Percentiles rank a stretch among this genome's conserved stretches.
Evolutionary conservation across 2,113 vertebrate genomes (phyloP).

Genomic region (Lathamus discolor): DNA sequence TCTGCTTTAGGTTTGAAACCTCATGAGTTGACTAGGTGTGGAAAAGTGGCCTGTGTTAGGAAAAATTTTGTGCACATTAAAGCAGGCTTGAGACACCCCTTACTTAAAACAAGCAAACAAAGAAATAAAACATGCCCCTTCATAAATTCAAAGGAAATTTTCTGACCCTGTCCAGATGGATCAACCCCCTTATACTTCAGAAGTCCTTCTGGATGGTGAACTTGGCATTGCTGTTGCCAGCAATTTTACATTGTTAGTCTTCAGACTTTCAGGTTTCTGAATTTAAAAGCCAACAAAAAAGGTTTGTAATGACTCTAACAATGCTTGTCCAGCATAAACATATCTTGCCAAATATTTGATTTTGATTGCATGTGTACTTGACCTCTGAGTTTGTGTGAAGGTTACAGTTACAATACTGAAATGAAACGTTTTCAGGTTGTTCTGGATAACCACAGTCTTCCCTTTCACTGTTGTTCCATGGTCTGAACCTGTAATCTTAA

Average conservation of each 20-base stretch:
- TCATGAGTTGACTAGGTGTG: neutral
- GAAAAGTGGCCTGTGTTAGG: neutral
- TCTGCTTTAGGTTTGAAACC: neutral
- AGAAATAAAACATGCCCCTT: neutral
- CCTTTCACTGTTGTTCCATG: neutral
- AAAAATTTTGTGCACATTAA: neutral
- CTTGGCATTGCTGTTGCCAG: neutral
- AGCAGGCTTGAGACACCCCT: neutral
- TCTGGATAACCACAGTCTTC: neutral
- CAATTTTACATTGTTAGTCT: neutral
- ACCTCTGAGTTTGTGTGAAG: neutral
- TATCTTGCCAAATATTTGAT: neutral
- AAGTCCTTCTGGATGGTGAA: neutral
- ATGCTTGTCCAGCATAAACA: neutral
- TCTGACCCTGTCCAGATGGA: neutral
- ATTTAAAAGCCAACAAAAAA: neutral
- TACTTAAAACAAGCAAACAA: neutral
- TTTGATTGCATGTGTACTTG: neutral
- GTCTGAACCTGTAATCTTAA: neutral
- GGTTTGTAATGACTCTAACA: neutral
- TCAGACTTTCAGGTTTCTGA: neutral
- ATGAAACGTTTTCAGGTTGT: neutral
- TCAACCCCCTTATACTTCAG: neutral
- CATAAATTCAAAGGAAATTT: neutral
- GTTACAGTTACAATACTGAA: neutral